Conservation (phyloP, 2,888 invertebrate species). For the Meiosimyza platycephala region DNA sequence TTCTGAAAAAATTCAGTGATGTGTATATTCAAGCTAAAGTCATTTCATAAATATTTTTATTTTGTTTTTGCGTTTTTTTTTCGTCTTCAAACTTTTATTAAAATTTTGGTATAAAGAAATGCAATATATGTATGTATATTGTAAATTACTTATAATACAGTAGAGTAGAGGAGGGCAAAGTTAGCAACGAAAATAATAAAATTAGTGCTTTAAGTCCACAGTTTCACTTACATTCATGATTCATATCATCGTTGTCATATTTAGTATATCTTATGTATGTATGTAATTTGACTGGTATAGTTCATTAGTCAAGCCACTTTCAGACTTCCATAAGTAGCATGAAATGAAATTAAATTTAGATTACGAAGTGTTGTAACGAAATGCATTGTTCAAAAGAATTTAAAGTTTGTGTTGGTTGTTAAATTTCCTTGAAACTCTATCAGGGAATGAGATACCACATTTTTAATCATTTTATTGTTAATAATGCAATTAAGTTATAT, state of each 20-base stretch:
- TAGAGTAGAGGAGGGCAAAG: background rate
- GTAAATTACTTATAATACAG: slow-evolving; percentile 7
- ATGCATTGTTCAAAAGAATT: slow-evolving; percentile 2
- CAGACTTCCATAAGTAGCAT: no score
- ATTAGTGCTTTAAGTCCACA: background rate
- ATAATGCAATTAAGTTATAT: no score
- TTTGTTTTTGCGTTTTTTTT: slow-evolving; percentile 24
- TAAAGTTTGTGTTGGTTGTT: no score
- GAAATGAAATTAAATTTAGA: no score
- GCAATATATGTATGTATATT: slow-evolving; percentile 31
- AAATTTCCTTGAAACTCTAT: no score
- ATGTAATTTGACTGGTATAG: no score
- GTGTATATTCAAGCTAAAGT: slow-evolving; percentile 38
- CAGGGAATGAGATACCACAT: no score
- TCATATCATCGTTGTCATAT: no score
- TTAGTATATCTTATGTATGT: no score
- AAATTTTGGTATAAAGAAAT: slow-evolving; percentile 32
- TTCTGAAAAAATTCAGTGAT: slow-evolving; percentile 39
- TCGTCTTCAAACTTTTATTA: slow-evolving; percentile 2
- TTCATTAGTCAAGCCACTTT: no score
- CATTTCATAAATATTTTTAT: slow-evolving; percentile 35
- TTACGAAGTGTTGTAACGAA: slow-evolving; percentile 4
- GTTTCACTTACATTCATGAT: background rate
- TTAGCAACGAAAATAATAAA: slow-evolving; percentile 11
- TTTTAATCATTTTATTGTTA: no score